phyloP scores from a whole-genome alignment of 53 echinoderm and acorn worm species.

The Henricia sp. region DNA sequence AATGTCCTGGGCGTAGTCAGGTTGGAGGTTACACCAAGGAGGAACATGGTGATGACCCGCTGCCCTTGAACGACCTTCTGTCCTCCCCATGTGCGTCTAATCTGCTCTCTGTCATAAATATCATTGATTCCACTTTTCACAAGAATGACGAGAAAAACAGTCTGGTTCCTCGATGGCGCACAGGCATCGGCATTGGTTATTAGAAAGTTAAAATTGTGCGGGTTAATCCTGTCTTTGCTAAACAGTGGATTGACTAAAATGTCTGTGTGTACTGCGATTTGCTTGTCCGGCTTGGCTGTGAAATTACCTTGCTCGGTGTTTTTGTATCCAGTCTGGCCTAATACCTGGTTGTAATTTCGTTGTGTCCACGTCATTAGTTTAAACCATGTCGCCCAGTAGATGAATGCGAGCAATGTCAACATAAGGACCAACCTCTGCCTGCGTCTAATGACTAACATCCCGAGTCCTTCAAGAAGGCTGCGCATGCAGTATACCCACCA shows the following conservation, averaged over 20 bases:
- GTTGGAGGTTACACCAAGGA: constrained; percentile 4
- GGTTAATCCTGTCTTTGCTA: constrained; percentile 6
- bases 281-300: no score
- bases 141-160: constrained; percentile 23
- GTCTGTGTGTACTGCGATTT: no score
- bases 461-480: no score
- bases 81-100: constrained; percentile 50
- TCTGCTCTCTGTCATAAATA: constrained; percentile 12
- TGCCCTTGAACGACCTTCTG: constrained; percentile 2
- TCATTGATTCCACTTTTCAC: constrained; percentile 19
- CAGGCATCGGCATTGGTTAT: constrained; percentile 11
- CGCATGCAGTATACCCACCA: no score
- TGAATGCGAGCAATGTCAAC: background rate
- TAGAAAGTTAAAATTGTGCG: constrained; percentile 2
- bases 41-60: constrained; percentile 45
- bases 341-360: background rate
- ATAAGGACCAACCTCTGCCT: background rate
- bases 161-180: background rate
- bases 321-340: background rate
- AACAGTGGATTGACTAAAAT: no score
- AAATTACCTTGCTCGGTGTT: no score
- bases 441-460: no score
- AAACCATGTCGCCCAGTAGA: constrained; percentile 1
- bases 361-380: constrained; percentile 1
- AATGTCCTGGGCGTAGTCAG: background rate